A percentile compares a stretch with the other conserved stretches of the same genome.
Conservation (phyloP, 2,113 vertebrate species). For the Corvus cornix region DNA sequence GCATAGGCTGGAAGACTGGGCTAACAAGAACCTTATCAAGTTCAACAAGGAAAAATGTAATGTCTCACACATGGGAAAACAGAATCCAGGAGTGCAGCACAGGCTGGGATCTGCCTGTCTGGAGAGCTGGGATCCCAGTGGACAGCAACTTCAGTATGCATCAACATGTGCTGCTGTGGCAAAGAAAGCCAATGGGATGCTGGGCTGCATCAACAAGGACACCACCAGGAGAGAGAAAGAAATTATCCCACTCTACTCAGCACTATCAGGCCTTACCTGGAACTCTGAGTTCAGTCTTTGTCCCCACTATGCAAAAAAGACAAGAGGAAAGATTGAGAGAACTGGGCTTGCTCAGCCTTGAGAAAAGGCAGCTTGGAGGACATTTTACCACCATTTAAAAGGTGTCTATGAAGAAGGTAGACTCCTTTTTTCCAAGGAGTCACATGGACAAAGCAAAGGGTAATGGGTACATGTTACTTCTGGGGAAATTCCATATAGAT, state of each 20-base stretch:
- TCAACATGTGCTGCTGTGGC: not conserved
- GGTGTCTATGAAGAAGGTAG: not conserved
- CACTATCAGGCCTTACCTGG: fast-evolving
- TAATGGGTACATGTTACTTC: not conserved
- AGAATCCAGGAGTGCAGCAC: not conserved
- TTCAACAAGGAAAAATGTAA: not conserved
- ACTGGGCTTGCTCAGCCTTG: not conserved
- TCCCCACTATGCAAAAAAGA: not conserved
- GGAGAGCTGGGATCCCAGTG: not conserved
- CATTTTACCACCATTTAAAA: not conserved
- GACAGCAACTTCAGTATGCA: not conserved
- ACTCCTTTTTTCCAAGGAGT: not conserved
- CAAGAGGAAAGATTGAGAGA: not conserved
- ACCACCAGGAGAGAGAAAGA: not conserved
- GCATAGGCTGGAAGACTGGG: not conserved
- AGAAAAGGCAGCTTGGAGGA: not conserved
- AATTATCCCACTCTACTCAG: not conserved
- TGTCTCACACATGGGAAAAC: not conserved
- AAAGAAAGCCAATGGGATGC: not conserved
- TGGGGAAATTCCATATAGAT: not conserved
- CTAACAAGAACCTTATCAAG: not conserved
- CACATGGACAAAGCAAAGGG: not conserved
- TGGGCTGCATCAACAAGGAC: not conserved
- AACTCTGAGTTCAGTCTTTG: not conserved
- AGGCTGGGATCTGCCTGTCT: not conserved